These are phyloP conservation scores for Phorcus lineatus DNA, from an alignment of 2,888 invertebrate genomes.

Conservation along the genomic window DNA sequence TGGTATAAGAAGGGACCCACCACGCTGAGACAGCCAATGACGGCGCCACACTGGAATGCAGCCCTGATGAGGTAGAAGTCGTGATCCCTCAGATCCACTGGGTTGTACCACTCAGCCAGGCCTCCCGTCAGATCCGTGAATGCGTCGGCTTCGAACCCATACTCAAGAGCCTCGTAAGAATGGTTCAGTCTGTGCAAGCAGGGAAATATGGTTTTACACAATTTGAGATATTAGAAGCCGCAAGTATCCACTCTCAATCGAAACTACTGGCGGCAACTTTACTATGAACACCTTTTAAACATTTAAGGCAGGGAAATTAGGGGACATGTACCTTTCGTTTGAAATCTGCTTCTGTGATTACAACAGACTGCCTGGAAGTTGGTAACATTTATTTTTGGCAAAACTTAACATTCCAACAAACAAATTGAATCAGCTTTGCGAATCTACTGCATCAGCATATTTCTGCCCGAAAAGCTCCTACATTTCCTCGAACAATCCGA, in stretches of 20 bases:
- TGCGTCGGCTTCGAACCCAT: slow-evolving; percentile 66
- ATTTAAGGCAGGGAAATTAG: too few relatives aligned
- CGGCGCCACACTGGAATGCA: slow-evolving; percentile 64
- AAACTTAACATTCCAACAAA: too few relatives aligned
- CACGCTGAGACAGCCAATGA: slow-evolving; percentile 65
- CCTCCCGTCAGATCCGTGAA: slow-evolving; percentile 66
- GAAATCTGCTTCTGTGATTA: too few relatives aligned
- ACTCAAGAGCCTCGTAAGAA: slow-evolving; percentile 63
- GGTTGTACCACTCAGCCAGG: slow-evolving; percentile 67
- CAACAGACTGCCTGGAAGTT: too few relatives aligned
- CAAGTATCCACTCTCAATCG: background rate
- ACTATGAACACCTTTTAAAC: too few relatives aligned
- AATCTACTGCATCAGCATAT: too few relatives aligned
- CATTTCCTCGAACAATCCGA: too few relatives aligned
- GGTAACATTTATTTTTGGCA: too few relatives aligned
- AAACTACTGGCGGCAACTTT: too few relatives aligned
- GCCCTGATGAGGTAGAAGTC: slow-evolving; percentile 66
- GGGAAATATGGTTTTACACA: background rate
- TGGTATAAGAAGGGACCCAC: slow-evolving; percentile 36
- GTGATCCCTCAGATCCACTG: slow-evolving; percentile 56
- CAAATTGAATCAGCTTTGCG: too few relatives aligned
- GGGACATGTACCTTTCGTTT: too few relatives aligned
- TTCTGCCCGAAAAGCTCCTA: too few relatives aligned
- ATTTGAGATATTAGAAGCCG: background rate
- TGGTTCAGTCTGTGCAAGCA: slow-evolving; percentile 55